Conservation (phyloP, 2,113 vertebrate genomes). For the Psittacula cyanocephala region DNA sequence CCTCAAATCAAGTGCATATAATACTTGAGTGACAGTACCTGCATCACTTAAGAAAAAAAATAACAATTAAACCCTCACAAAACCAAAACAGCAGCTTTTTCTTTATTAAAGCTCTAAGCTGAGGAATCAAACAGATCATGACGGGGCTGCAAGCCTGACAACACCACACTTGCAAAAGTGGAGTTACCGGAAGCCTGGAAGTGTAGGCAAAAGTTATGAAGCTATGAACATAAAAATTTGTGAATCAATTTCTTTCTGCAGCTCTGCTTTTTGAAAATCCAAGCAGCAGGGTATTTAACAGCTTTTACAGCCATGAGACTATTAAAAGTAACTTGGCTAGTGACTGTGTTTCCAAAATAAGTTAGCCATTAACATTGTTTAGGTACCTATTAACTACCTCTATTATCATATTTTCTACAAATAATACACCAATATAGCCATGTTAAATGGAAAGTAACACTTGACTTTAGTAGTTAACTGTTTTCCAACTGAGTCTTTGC, state of each 20-base stretch:
- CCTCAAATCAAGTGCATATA: neutral
- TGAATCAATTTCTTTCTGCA: neutral
- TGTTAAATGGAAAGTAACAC: neutral
- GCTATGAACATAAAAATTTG: neutral
- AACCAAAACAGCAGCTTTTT: neutral
- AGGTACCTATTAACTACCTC: constrained; percentile 37
- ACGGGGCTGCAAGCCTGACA: neutral
- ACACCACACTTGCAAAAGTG: neutral
- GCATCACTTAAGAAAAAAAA: neutral
- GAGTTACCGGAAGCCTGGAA: neutral
- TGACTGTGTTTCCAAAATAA: constrained; percentile 25
- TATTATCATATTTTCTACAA: constrained; percentile 14
- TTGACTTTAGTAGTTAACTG: neutral
- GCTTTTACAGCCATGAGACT: neutral
- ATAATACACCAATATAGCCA: neutral
- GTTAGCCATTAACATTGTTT: constrained; percentile 33
- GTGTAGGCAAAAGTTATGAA: neutral
- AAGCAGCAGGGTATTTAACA: neutral
- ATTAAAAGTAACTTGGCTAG: neutral
- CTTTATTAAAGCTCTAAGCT: neutral
- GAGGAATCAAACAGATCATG: neutral
- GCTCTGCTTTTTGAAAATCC: neutral
- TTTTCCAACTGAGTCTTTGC: neutral
- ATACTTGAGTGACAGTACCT: neutral
- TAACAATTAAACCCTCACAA: neutral